Conservation (phyloP, 2,888 invertebrate species). For the Lucinisca nassula region DNA sequence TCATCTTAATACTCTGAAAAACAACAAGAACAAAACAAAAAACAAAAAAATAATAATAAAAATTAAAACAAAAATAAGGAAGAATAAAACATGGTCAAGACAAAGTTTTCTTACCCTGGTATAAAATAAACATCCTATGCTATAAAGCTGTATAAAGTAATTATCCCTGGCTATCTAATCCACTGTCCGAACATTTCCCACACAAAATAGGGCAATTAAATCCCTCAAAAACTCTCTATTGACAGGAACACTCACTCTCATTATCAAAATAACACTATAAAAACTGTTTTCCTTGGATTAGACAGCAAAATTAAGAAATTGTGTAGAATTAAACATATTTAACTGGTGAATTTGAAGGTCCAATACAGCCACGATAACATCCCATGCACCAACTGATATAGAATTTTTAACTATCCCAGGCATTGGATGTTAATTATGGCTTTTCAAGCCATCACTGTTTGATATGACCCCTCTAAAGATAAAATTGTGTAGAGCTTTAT, state of each 20-base stretch:
- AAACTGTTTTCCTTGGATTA: neutral
- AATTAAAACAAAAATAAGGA: too few species aligned
- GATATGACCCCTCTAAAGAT: slow-evolving; percentile 3
- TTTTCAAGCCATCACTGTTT: neutral
- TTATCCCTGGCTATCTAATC: neutral
- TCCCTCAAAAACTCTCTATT: neutral
- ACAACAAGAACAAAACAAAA: too few species aligned
- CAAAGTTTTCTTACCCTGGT: too few species aligned
- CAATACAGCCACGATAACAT: neutral
- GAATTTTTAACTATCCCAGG: slow-evolving; percentile 6
- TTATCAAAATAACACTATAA: neutral
- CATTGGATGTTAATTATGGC: slow-evolving; percentile 6
- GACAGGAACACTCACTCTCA: neutral
- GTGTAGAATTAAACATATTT: slow-evolving; percentile 7
- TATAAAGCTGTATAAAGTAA: too few species aligned
- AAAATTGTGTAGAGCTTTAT: slow-evolving; percentile 10
- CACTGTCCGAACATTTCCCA: neutral
- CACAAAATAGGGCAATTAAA: neutral
- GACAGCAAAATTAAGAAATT: slow-evolving; percentile 11
- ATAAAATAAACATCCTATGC: too few species aligned
- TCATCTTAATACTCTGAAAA: too few species aligned
- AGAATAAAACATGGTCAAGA: too few species aligned
- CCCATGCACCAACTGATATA: neutral
- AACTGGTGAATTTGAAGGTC: neutral
- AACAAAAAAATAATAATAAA: too few species aligned